Evolutionary conservation across 2,113 vertebrate species (phyloP), one percentile per base, ranked within the genome.

Genomic region (Pachycephala philippinensis): DNA sequence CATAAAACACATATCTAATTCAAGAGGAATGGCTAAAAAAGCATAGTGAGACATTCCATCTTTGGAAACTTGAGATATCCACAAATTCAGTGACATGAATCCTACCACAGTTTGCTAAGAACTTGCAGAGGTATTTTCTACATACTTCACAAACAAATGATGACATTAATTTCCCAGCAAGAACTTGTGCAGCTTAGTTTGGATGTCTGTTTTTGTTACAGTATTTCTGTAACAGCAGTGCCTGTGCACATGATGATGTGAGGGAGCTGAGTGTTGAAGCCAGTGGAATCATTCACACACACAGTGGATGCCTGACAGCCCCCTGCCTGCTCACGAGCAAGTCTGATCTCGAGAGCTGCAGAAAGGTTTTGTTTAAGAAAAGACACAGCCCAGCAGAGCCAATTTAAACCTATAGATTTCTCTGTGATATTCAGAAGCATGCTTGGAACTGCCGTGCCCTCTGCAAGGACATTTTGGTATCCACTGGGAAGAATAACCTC

Each of bases 361-460:
- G 3, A 20, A 78, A 53, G 13, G 10, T 56, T 85, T 83, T 54
- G 21, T 75, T 49, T 16, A 42, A 65, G 12, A 65, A 68, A 20
- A 42, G 40, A 37, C 37, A 40, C 2, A 57, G 47, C 44, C 16
- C 49, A 30, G 7, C 1, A 31, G 27, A 64, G 15, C 14, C 24
- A 52, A 8, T 15, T 76, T 1, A 64, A 93, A 88, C 11, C 49
- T 22, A 11, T 3, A 22, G 9, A 79, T 40, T 52, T 1, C 0
- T 7, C 30, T 44, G 0, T 2, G 15, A 26, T 6, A 63, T 12
- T 57, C 52, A 70, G 52, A 66, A 72, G 20, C 0, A 2, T 37
- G 13, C 23, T 44, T 39, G 22, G 37, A 89, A 72, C 22, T 44
- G 39, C 39, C 64, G 27, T 2, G 7, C 52, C 40, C 45, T 57